Evolutionary conservation across 2,113 vertebrate genomes (phyloP).

Genomic region (Clarias gariepinus): DNA sequence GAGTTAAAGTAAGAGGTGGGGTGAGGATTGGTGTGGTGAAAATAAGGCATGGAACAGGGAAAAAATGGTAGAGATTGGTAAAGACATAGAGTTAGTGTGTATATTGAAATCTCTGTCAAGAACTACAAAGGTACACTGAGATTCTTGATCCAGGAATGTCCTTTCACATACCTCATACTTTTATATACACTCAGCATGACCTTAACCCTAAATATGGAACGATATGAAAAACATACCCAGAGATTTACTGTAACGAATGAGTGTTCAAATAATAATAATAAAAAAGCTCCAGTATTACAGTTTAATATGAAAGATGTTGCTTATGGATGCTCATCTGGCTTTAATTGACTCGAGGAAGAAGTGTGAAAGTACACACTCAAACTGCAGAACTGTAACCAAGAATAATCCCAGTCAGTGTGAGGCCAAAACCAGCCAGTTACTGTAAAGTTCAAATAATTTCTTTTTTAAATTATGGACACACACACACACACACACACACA

Average conservation of each 20-base stretch:
- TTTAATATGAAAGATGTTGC: not conserved
- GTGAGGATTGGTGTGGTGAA: not conserved
- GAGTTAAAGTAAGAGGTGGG: too few species aligned
- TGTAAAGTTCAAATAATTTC: constrained; percentile 41
- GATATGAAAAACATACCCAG: not conserved
- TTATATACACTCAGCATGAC: not conserved
- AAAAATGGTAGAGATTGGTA: too few species aligned
- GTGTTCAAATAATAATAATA: constrained; percentile 52
- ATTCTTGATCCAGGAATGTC: not conserved
- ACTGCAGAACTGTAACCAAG: constrained; percentile 30
- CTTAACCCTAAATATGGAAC: not conserved
- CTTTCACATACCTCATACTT: not conserved
- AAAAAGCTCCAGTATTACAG: not conserved
- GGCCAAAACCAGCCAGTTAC: constrained; percentile 43
- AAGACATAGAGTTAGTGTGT: not conserved
- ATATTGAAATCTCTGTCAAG: not conserved
- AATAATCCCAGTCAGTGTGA: constrained; percentile 44
- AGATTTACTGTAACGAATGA: constrained; percentile 58
- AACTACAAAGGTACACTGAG: not conserved
- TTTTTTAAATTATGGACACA: constrained; percentile 56
- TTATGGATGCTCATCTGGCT: not conserved
- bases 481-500: constrained; percentile 44
- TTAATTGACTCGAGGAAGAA: not conserved
- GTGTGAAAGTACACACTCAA: not conserved
- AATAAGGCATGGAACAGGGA: not conserved